These are phyloP conservation scores for Ephialtes manifestator DNA, from an alignment of 2,888 invertebrate species.

Conservation along the genomic window DNA sequence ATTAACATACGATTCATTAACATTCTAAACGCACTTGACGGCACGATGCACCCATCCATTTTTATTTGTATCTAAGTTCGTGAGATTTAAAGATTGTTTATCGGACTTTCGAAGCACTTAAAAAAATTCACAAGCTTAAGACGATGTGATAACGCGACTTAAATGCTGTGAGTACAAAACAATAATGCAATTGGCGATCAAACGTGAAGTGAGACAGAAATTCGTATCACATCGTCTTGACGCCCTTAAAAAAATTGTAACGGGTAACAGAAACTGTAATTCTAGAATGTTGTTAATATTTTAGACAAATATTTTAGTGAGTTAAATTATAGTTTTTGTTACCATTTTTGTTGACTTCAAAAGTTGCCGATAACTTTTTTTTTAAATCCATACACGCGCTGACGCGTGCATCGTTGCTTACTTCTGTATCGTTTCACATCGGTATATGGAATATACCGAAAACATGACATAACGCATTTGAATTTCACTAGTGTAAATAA, in stretches of 20 bases:
- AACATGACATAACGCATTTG: constrained; percentile 32
- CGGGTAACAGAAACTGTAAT: no score
- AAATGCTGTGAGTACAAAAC: no score
- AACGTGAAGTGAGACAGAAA: no score
- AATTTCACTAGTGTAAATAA: constrained; percentile 60
- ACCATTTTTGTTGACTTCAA: no score
- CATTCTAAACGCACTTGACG: constrained; percentile 51
- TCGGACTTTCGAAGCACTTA: not conserved
- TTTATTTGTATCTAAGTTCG: constrained; percentile 9
- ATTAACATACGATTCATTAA: constrained; percentile 46
- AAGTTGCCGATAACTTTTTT: no score
- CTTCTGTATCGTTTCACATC: constrained; percentile 12
- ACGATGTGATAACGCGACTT: not conserved
- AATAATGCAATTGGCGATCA: no score
- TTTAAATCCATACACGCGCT: not conserved
- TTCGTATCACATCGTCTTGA: no score
- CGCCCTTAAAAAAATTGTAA: no score
- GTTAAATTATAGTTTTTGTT: no score
- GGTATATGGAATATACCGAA: not conserved
- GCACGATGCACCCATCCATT: constrained; percentile 52
- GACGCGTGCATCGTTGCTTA: constrained; percentile 54
- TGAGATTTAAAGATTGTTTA: not conserved
- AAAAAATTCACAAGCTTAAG: not conserved
- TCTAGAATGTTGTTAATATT: no score
- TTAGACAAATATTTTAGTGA: no score